phyloP scores from a whole-genome alignment of 2,113 vertebrate genomes.

The Urocolius indicus region DNA sequence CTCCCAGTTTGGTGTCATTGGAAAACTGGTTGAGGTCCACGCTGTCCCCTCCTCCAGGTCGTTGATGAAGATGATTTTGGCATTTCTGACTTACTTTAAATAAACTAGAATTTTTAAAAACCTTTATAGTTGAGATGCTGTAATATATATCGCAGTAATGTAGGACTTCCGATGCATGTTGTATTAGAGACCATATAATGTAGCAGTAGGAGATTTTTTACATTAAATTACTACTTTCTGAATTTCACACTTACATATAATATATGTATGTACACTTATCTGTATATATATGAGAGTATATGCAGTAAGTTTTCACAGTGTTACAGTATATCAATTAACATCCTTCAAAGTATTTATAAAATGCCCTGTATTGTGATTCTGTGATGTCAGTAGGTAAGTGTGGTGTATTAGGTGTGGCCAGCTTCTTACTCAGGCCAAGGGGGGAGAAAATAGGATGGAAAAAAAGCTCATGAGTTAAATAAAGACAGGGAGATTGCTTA shows the following conservation, averaged over 20 bases:
- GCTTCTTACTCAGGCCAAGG: background rate
- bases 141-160: background rate
- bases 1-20: no score
- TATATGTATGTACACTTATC: no score
- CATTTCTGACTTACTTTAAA: background rate
- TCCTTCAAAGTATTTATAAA: background rate
- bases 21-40: no score
- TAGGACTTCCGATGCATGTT: background rate
- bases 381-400: background rate
- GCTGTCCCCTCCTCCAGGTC: no score
- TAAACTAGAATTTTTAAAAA: background rate
- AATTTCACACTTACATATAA: background rate
- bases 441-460: background rate
- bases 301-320: background rate
- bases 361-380: background rate
- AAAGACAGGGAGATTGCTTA: background rate
- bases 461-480: background rate
- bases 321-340: background rate
- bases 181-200: background rate
- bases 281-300: background rate
- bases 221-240: background rate
- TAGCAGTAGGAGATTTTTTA: background rate
- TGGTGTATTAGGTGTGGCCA: background rate
- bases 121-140: background rate
- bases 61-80: background rate